phyloP scores from a whole-genome alignment of 2,888 invertebrate genomes.

The Chloroclysta siterata region DNA sequence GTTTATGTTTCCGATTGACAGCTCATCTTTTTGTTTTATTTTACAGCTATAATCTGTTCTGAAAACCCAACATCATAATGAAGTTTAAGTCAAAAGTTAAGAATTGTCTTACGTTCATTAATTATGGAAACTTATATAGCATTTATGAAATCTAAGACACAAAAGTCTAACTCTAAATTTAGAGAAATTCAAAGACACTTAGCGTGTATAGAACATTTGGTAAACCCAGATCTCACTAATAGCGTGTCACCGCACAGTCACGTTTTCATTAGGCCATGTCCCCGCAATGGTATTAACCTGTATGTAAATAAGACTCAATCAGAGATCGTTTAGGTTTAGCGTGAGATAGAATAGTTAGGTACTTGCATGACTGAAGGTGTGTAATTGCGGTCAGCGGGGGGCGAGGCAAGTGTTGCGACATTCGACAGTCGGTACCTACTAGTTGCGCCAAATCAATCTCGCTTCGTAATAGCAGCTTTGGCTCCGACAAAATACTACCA shows the following conservation, averaged over 20 bases:
- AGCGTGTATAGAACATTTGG: conserved; percentile 17
- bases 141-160: not conserved
- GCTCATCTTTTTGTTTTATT: too few relatives aligned
- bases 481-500: conserved; percentile 53
- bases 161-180: too few relatives aligned
- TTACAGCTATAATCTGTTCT: too few relatives aligned
- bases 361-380: conserved; percentile 54
- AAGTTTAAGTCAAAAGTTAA: too few relatives aligned
- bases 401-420: conserved; percentile 59
- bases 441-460: conserved; percentile 76
- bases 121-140: not conserved
- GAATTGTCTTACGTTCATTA: too few relatives aligned
- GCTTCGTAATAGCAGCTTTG: conserved; percentile 64
- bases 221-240: conserved; percentile 49
- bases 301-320: conserved; percentile 47
- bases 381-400: conserved; percentile 68
- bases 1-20: not conserved
- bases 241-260: conserved; percentile 48
- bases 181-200: too few relatives aligned
- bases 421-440: conserved; percentile 53
- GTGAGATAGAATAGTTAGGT: conserved; percentile 56
- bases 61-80: too few relatives aligned
- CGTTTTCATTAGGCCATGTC: conserved; percentile 44
- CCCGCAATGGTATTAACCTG: conserved; percentile 34
- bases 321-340: conserved; percentile 48